Conservation (phyloP, 2,888 invertebrate species). For the Palloptera scutellata region DNA sequence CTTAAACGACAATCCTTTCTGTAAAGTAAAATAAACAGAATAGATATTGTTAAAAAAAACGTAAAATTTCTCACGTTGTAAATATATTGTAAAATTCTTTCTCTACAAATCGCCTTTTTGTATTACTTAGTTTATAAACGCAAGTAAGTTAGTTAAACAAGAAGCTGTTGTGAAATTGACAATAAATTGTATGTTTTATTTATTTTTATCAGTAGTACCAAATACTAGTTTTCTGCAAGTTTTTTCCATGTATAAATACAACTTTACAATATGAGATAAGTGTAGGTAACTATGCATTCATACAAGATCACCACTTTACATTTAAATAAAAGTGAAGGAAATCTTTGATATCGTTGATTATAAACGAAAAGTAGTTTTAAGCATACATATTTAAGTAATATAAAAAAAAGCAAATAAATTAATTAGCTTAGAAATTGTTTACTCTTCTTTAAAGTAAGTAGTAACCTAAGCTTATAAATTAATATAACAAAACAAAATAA, state of each 20-base stretch:
- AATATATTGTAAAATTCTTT: neutral
- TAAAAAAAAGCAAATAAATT: too few relatives aligned
- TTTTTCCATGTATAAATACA: too few relatives aligned
- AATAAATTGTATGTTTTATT: conserved; percentile 40
- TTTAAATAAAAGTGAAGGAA: too few relatives aligned
- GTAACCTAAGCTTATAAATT: conserved; percentile 12
- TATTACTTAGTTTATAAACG: too few relatives aligned
- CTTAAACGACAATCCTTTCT: neutral
- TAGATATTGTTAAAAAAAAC: neutral
- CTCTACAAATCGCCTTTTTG: too few relatives aligned
- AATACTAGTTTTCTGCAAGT: too few relatives aligned
- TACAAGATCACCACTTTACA: conserved; percentile 33
- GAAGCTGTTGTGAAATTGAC: conserved; percentile 55
- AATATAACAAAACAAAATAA: neutral
- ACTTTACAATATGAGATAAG: neutral
- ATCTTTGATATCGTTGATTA: too few relatives aligned
- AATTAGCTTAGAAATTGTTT: too few relatives aligned
- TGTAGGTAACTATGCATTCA: neutral
- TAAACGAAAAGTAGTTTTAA: too few relatives aligned
- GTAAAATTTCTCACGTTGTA: neutral
- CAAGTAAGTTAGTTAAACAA: neutral
- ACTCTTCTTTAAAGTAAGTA: conserved; percentile 24
- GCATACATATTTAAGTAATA: too few relatives aligned
- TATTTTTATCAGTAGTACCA: neutral
- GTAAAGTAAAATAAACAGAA: neutral